Conservation (phyloP, 2,888 invertebrate genomes). For the Galerucella pusilla region DNA sequence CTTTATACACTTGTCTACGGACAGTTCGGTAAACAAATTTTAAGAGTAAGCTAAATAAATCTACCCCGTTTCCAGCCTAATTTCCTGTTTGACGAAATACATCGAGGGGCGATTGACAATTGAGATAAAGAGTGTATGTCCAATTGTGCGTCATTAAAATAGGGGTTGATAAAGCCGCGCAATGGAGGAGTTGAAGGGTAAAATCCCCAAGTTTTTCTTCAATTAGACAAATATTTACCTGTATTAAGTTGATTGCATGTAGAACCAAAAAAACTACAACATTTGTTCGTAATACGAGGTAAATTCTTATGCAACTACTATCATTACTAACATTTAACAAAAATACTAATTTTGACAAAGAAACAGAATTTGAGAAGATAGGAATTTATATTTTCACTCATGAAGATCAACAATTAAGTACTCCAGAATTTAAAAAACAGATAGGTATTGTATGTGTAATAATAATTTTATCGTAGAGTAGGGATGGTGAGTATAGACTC, state of each 20-base stretch:
- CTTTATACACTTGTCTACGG: conserved; percentile 23
- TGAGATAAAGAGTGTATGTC: conserved; percentile 46
- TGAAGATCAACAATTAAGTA: too few relatives aligned
- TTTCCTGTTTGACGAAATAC: conserved; percentile 35
- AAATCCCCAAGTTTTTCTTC: conserved; percentile 19
- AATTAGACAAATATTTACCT: background rate
- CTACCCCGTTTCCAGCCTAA: conserved; percentile 34
- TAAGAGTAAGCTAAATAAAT: conserved; percentile 31
- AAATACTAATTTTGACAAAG: too few relatives aligned
- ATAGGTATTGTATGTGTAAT: too few relatives aligned
- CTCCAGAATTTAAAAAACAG: too few relatives aligned
- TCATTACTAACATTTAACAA: too few relatives aligned
- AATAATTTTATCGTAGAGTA: too few relatives aligned
- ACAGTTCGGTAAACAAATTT: conserved; percentile 2
- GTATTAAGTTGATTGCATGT: background rate
- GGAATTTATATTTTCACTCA: too few relatives aligned
- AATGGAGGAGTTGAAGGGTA: conserved; percentile 38
- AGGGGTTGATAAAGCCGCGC: conserved; percentile 20
- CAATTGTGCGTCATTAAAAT: conserved; percentile 42
- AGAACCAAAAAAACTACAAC: background rate
- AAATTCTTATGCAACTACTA: too few relatives aligned
- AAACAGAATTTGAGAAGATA: too few relatives aligned
- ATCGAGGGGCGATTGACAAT: conserved; percentile 39
- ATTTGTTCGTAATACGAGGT: too few relatives aligned
- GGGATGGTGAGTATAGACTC: too few relatives aligned